Evolutionary conservation across 2,113 vertebrate species (phyloP), one percentile per base, ranked within the genome.

Genomic region (Elephas maximus): DNA sequence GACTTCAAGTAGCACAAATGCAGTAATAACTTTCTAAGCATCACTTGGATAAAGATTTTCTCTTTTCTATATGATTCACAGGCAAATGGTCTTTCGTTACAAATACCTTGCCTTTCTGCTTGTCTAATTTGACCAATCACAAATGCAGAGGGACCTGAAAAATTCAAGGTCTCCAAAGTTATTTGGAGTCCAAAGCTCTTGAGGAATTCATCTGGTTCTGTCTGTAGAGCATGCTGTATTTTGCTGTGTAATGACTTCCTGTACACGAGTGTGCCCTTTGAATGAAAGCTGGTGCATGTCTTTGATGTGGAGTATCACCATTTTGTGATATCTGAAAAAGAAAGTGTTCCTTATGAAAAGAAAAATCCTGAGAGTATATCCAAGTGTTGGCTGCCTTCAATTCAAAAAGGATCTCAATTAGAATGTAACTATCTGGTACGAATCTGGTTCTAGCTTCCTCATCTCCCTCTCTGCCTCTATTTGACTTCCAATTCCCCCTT

Each of bases 1-100:
- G 95, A 92, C 93, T 98, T 97, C 94, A 95, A 90, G 88, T 67
- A 96, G 48, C 94, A 98, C 96, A 96, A 71, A 90, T 83, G 96
- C 48, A 86, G 93, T 95, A 97, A 80, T 26, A 95, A 17, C 17
- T 88, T 98, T 92, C 28, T 23, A 94, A 71, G 85, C 87, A 79
- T 90, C 87, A 57, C 0, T 89, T 71, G 71, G 41, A 92, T 79
- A 96, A 93, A 96, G 24, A n/a, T 28, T 4, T 82, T 44, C 48
- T 60, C 96, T 37, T 97, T 96, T 82, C 78, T 91, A 15, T 67
- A 44, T 94, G 91, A 97, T 48, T 96, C 92, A 92, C 17, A 94
- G 91, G 94, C 74, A 77, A 97, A 26, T 6, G 51, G 20, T 26
- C 44, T 98, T 97, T 94, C 77, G 90, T 91, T 97, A 82, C 76